phyloP scores from a whole-genome alignment of 2,797 vertebrate genomes.

The Lates japonicus region DNA sequence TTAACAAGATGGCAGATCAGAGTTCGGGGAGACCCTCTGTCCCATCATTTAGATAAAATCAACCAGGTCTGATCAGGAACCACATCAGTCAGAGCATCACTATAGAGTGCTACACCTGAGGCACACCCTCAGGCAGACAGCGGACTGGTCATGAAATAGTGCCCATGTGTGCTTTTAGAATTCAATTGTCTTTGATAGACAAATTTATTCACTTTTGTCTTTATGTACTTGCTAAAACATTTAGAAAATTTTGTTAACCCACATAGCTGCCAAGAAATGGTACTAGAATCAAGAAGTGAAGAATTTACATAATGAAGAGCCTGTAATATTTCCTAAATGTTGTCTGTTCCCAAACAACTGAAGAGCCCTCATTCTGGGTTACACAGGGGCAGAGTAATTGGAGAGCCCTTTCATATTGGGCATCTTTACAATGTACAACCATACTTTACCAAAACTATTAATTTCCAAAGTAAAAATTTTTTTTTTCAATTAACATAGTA shows the following conservation, averaged over 20 bases:
- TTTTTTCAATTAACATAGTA: constrained; percentile 7
- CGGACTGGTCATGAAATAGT: constrained; percentile 36
- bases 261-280: background rate
- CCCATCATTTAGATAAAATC: constrained; percentile 22
- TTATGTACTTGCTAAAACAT: background rate
- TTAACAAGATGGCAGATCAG: constrained; percentile 25
- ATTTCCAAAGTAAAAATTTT: background rate
- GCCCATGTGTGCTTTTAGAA: constrained; percentile 36
- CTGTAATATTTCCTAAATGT: constrained; percentile 7
- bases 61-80: constrained; percentile 8
- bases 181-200: constrained; percentile 58
- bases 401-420: background rate
- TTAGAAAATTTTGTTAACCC: constrained; percentile 10
- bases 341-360: background rate
- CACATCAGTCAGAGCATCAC: constrained; percentile 18
- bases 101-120: constrained; percentile 51
- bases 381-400: background rate
- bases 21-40: constrained; percentile 20
- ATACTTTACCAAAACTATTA: background rate
- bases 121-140: constrained; percentile 60
- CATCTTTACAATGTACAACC: background rate
- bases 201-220: constrained; percentile 54
- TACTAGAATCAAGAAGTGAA: constrained; percentile 16
- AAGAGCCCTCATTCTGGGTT: background rate
- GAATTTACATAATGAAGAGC: background rate